Percentiles rank a stretch among this genome's conserved stretches.
Conservation (phyloP, 2,888 invertebrate species). For the Leucozona laternaria region DNA sequence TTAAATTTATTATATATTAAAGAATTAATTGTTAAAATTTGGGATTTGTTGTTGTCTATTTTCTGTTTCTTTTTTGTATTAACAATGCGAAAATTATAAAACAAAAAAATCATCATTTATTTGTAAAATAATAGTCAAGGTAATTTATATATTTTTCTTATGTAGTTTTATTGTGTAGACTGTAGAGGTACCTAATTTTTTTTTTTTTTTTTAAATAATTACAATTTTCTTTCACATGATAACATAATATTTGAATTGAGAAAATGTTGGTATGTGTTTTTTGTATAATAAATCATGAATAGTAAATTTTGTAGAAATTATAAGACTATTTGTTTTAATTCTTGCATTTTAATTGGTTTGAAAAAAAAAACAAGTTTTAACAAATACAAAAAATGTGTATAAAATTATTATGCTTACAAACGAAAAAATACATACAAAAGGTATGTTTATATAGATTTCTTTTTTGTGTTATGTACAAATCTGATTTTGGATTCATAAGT, state of each 20-base stretch:
- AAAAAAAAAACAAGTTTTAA: slow-evolving; percentile 40
- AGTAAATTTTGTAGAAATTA: slow-evolving; percentile 15
- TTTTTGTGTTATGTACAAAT: slow-evolving; percentile 48
- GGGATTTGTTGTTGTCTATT: slow-evolving; percentile 18
- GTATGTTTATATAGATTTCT: slow-evolving; percentile 40
- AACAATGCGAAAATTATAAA: slow-evolving; percentile 30
- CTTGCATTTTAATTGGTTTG: slow-evolving; percentile 39
- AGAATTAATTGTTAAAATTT: slow-evolving; percentile 33
- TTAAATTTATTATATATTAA: slow-evolving; percentile 45
- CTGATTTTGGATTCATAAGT: slow-evolving; percentile 49
- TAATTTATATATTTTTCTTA: slow-evolving; percentile 28
- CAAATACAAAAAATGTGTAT: slow-evolving; percentile 41
- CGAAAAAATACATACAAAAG: slow-evolving; percentile 41
- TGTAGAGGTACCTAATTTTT: slow-evolving; percentile 28
- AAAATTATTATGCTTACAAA: slow-evolving; percentile 57
- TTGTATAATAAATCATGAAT: neutral
- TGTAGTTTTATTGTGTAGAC: slow-evolving; percentile 34
- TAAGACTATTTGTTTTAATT: slow-evolving; percentile 33
- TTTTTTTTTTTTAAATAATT: slow-evolving; percentile 40
- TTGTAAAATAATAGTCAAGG: slow-evolving; percentile 42
- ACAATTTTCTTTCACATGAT: slow-evolving; percentile 41
- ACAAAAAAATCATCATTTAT: slow-evolving; percentile 11
- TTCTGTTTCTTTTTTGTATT: neutral
- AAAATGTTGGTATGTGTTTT: slow-evolving; percentile 4
- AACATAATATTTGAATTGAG: neutral